phyloP scores from a whole-genome alignment of 2,113 vertebrate species.

The Prietella phreatophila region DNA sequence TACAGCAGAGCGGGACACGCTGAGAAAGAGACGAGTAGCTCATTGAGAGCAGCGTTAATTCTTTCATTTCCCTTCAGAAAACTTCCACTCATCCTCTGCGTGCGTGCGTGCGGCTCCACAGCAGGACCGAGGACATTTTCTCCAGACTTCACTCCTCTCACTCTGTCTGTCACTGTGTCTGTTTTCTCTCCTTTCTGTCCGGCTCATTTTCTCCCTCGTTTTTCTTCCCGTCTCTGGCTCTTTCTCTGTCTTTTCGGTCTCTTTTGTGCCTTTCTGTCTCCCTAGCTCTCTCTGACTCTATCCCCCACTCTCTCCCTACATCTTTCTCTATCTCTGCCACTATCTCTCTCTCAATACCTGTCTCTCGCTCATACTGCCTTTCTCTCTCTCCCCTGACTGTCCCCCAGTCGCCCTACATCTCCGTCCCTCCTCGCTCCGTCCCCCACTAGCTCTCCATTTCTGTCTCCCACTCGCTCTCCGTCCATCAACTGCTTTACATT shows the following conservation, averaged over 20 bases:
- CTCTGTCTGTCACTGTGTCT: not conserved
- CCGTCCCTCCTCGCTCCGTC: no score
- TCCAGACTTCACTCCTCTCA: not conserved
- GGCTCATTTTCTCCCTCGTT: not conserved
- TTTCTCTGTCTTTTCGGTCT: not conserved
- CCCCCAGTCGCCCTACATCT: not conserved
- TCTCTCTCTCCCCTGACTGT: not conserved
- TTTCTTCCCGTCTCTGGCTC: not conserved
- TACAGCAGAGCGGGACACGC: conserved; percentile 29
- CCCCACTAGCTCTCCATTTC: no score
- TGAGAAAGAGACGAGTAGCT: not conserved
- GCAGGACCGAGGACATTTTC: not conserved
- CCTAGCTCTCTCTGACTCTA: no score
- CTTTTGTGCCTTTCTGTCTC: not conserved
- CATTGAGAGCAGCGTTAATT: conserved; percentile 11
- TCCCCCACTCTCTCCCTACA: no score
- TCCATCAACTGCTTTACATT: no score
- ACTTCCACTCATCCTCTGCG: not conserved
- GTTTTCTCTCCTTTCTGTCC: not conserved
- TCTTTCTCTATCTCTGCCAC: no score
- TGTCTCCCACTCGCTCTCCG: no score
- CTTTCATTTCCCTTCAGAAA: conserved; percentile 18
- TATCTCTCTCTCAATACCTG: not conserved
- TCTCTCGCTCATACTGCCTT: not conserved
- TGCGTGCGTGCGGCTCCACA: not conserved